phyloP scores from a whole-genome alignment of 2,888 invertebrate species.

The Himalopsyche tibetana region DNA sequence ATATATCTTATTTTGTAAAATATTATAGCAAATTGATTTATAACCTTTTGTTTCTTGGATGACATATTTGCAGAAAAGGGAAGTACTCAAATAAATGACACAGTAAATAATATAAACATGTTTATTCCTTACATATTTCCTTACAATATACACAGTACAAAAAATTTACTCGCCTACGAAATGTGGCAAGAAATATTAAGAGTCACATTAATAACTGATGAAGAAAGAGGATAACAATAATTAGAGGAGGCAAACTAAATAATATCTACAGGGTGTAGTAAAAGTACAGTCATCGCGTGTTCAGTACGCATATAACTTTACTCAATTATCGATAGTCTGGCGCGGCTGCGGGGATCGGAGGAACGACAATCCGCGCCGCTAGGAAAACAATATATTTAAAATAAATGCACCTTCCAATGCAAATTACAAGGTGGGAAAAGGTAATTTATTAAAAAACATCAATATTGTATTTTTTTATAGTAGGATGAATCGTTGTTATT shows the following conservation, averaged over 20 bases:
- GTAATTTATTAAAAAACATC: constrained; percentile 46
- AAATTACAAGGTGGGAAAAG: constrained; percentile 63
- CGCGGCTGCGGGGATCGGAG: constrained; percentile 49
- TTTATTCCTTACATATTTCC: constrained; percentile 84
- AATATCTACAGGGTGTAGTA: constrained; percentile 61
- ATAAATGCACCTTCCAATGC: constrained; percentile 65
- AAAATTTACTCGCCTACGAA: constrained; percentile 80
- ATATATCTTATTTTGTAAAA: too few relatives aligned
- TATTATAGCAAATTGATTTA: too few relatives aligned
- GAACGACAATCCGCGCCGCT: constrained; percentile 38
- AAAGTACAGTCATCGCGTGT: constrained; percentile 57
- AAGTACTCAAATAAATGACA: background rate
- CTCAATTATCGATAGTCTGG: constrained; percentile 62
- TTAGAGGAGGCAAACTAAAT: constrained; percentile 59
- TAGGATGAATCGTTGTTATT: constrained; percentile 62
- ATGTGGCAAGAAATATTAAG: constrained; percentile 68
- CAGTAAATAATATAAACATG: constrained; percentile 71
- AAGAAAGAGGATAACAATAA: constrained; percentile 75
- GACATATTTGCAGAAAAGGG: background rate
- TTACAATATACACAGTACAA: constrained; percentile 91
- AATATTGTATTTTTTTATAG: constrained; percentile 23
- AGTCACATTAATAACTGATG: constrained; percentile 73
- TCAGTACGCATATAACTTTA: constrained; percentile 37
- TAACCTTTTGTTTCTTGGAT: too few relatives aligned
- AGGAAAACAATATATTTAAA: constrained; percentile 57